Evolutionary conservation across 2,888 invertebrate genomes (phyloP).

Genomic region (Epistrophe grossulariae): DNA sequence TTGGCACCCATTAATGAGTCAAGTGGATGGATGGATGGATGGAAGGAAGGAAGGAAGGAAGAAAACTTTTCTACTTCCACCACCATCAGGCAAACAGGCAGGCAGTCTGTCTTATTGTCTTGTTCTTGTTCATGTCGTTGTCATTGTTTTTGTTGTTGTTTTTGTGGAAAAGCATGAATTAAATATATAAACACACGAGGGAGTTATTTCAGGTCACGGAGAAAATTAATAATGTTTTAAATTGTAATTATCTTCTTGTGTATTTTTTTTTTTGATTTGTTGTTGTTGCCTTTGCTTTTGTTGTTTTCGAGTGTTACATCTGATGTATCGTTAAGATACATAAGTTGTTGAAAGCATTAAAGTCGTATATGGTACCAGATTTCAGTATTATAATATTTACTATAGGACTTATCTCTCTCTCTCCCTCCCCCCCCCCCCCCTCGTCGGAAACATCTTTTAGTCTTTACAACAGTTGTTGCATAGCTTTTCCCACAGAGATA

Average conservation of each 20-base stretch:
- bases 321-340: slow-evolving; percentile 13
- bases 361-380: slow-evolving; percentile 12
- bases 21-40: slow-evolving; percentile 49
- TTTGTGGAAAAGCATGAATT: slow-evolving; percentile 25
- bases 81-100: background rate
- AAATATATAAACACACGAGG: slow-evolving; percentile 19
- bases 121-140: background rate
- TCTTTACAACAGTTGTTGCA: slow-evolving; percentile 7
- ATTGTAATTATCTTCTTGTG: slow-evolving; percentile 31
- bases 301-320: background rate
- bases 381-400: background rate
- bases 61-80: slow-evolving; percentile 29
- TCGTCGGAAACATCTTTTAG: background rate
- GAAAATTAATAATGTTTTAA: slow-evolving; percentile 45
- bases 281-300: background rate
- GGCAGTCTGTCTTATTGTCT: slow-evolving; percentile 11
- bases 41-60: slow-evolving; percentile 42
- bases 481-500: slow-evolving; percentile 20
- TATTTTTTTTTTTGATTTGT: slow-evolving; percentile 10
- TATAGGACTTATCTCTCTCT: slow-evolving; percentile 6
- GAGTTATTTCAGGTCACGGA: slow-evolving; percentile 40
- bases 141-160: background rate
- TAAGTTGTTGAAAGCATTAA: slow-evolving; percentile 35
- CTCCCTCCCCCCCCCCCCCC: too few relatives aligned
- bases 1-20: slow-evolving; percentile 52